Conservation (phyloP, 2,113 vertebrate genomes). For the Lepisosteus oculatus region DNA sequence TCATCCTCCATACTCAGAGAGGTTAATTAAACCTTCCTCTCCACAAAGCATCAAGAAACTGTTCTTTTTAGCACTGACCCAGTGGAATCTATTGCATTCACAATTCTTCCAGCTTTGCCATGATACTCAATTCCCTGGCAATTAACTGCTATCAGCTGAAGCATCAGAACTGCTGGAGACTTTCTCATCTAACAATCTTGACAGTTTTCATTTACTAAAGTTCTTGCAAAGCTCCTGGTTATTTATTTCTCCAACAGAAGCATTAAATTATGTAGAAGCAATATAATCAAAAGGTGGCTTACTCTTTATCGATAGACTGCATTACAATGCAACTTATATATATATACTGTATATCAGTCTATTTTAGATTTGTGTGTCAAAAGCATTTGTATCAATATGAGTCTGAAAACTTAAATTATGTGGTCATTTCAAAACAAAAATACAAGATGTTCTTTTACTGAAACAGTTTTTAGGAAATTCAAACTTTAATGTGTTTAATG, state of each 20-base stretch:
- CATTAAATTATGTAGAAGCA: no score
- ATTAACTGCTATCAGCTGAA: conserved; percentile 63
- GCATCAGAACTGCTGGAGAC: conserved; percentile 52
- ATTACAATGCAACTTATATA: no score
- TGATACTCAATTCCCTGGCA: conserved; percentile 63
- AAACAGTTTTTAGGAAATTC: not conserved
- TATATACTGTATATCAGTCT: not conserved
- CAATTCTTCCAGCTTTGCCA: conserved; percentile 56
- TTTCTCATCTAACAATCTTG: conserved; percentile 61
- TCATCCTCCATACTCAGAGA: conserved; percentile 71
- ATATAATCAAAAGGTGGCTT: no score
- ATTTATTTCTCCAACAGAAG: not conserved
- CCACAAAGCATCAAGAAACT: not conserved
- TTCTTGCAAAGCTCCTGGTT: conserved; percentile 28
- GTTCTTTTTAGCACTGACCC: conserved; percentile 64
- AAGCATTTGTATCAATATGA: no score
- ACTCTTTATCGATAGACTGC: no score
- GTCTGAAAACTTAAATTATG: not conserved
- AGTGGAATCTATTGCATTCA: conserved; percentile 63
- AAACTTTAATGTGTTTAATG: no score
- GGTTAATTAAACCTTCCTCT: conserved; percentile 59
- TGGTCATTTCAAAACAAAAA: not conserved
- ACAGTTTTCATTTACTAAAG: conserved; percentile 57
- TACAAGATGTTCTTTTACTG: not conserved
- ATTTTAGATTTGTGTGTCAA: not conserved